Conservation (phyloP, 2,888 invertebrate species). For the Octodonta nipae region DNA sequence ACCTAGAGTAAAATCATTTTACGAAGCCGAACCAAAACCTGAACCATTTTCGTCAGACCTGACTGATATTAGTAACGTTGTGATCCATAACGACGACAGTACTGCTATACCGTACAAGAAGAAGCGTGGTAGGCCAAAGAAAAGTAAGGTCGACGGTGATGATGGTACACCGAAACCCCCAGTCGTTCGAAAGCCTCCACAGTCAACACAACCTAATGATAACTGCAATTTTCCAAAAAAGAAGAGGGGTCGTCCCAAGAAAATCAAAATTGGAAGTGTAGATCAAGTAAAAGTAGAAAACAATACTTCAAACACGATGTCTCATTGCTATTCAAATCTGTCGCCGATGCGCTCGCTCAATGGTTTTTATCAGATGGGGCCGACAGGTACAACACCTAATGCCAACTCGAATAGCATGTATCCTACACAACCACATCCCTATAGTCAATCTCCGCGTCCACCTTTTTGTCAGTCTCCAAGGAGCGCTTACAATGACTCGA, state of each 20-base stretch:
- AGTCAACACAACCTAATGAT: conserved; percentile 27
- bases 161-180: conserved; percentile 45
- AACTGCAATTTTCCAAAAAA: conserved; percentile 63
- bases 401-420: conserved; percentile 28
- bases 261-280: conserved; percentile 56
- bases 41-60: conserved; percentile 32
- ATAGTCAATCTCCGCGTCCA: conserved; percentile 28
- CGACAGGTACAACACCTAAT: conserved; percentile 33
- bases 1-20: conserved; percentile 51
- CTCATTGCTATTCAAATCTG: conserved; percentile 38
- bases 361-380: conserved; percentile 35
- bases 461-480: conserved; percentile 27
- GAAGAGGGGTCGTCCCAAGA: conserved; percentile 78
- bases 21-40: conserved; percentile 42
- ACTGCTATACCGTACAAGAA: conserved; percentile 64
- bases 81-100: conserved; percentile 46
- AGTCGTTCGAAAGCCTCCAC: conserved; percentile 38
- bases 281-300: conserved; percentile 34
- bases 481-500: conserved; percentile 24
- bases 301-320: conserved; percentile 35
- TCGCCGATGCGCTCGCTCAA: conserved; percentile 40
- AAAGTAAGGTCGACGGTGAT: conserved; percentile 59
- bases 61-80: conserved; percentile 38
- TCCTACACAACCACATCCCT: conserved; percentile 25
- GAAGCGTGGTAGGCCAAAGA: conserved; percentile 82